phyloP scores from a whole-genome alignment of 2,113 vertebrate genomes.

The Serilophus lunatus region DNA sequence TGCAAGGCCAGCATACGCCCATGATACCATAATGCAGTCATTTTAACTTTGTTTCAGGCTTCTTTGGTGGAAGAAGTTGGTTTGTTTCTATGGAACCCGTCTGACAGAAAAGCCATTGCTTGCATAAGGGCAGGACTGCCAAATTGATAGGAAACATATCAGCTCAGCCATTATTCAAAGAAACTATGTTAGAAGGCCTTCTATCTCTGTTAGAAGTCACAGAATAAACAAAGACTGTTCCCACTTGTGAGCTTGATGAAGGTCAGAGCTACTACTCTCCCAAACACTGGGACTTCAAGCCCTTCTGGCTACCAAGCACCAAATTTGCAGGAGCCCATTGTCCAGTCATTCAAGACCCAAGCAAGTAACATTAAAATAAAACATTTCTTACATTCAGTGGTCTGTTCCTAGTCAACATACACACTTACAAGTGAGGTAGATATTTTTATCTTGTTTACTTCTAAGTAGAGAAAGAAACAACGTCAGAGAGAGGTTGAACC shows the following conservation, averaged over 20 bases:
- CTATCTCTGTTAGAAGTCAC: background rate
- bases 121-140: background rate
- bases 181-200: background rate
- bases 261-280: background rate
- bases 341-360: background rate
- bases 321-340: background rate
- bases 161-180: background rate
- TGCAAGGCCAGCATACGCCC: background rate
- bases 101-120: background rate
- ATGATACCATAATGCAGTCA: background rate
- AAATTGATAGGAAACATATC: background rate
- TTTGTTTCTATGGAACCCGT: background rate
- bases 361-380: background rate
- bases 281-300: background rate
- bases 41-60: background rate
- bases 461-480: background rate
- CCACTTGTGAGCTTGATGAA: background rate
- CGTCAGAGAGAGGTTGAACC: slow-evolving; percentile 13
- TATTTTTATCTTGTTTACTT: slow-evolving; percentile 57
- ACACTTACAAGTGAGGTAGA: background rate
- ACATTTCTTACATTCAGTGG: background rate
- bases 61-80: background rate
- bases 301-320: background rate
- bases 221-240: background rate
- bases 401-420: background rate